These are phyloP conservation scores for Drosophila cognata DNA, from an alignment of 2,888 invertebrate genomes.

Conservation along the genomic window DNA sequence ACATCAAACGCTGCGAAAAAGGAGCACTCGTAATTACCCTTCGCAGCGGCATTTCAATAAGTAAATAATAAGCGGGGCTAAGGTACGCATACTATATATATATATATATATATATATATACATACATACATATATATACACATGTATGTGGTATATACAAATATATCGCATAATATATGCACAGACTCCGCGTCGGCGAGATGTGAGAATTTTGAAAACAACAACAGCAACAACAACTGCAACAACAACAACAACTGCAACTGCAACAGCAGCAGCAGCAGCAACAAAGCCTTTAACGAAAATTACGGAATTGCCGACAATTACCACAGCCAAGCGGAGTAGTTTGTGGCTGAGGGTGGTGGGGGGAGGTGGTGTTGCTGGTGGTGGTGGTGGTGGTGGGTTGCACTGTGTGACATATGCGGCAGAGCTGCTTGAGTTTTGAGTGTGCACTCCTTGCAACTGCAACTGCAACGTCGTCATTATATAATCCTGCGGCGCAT, in stretches of 20 bases:
- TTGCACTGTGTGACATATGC: conserved; percentile 60
- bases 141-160: not conserved
- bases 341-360: not conserved
- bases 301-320: conserved; percentile 77
- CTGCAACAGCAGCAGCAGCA: conserved; percentile 15
- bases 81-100: conserved; percentile 12
- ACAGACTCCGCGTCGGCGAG: conserved; percentile 60
- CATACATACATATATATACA: conserved; percentile 4
- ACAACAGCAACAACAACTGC: conserved; percentile 7
- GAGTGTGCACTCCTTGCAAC: conserved; percentile 55
- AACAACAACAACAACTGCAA: not conserved
- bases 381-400: not conserved
- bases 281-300: conserved; percentile 67
- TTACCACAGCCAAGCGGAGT: conserved; percentile 48
- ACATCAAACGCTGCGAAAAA: conserved; percentile 51
- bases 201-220: conserved; percentile 64
- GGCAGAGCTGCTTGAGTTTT: conserved; percentile 52
- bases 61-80: conserved; percentile 40
- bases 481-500: conserved; percentile 63
- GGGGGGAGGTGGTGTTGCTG: not conserved
- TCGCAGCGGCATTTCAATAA: conserved; percentile 56
- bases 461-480: conserved; percentile 48
- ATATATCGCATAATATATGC: conserved; percentile 46
- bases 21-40: conserved; percentile 66
- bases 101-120: conserved; percentile 3